Conservation (phyloP, 2,113 vertebrate genomes). For the Herpailurus yagouaroundi region DNA sequence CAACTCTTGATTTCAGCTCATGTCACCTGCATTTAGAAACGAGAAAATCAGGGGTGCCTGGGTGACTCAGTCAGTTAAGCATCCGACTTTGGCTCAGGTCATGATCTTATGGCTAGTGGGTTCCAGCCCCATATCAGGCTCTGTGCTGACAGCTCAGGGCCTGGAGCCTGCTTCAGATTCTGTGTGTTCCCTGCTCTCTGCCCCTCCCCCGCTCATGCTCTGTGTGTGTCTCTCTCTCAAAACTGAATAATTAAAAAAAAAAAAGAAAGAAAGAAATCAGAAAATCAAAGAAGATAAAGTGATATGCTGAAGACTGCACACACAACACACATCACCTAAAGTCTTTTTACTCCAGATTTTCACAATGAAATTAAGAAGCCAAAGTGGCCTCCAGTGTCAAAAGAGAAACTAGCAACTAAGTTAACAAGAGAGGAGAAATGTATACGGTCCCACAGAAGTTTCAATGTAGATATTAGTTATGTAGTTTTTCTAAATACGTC, state of each 20-base stretch:
- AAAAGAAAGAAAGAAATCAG: neutral
- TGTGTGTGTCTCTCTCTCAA: too few relatives aligned
- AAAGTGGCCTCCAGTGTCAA: neutral
- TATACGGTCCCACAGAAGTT: neutral
- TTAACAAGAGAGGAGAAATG: neutral
- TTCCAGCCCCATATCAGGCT: too few relatives aligned
- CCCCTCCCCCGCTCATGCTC: too few relatives aligned
- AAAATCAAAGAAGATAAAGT: neutral
- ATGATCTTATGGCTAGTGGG: too few relatives aligned
- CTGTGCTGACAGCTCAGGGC: too few relatives aligned
- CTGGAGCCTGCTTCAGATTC: too few relatives aligned
- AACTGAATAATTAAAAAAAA: too few relatives aligned
- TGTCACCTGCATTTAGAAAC: neutral
- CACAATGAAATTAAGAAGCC: neutral
- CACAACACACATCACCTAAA: neutral
- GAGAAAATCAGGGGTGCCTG: neutral
- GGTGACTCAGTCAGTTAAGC: too few relatives aligned
- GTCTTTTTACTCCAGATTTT: neutral
- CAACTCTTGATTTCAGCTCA: too few relatives aligned
- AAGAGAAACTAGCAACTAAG: neutral
- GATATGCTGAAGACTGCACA: neutral
- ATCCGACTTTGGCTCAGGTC: too few relatives aligned
- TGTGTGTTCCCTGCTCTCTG: too few relatives aligned
- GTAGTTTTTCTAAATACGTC: neutral
- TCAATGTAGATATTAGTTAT: neutral